phyloP scores from a whole-genome alignment of 2,888 invertebrate species.

The Andrena fulva region DNA sequence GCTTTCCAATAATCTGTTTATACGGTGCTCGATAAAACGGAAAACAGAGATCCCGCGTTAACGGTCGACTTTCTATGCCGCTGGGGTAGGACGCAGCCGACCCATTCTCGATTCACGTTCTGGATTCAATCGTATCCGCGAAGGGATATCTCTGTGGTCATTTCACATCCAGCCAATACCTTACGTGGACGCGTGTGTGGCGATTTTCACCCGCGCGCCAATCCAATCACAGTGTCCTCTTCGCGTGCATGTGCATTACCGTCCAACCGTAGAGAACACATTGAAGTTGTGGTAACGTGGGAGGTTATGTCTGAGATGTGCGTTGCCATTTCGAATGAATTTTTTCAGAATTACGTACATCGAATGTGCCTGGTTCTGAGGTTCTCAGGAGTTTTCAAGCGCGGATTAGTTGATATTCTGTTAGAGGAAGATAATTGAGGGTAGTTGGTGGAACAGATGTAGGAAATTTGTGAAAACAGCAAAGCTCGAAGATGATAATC shows the following conservation, averaged over 20 bases:
- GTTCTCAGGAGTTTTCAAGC: too few species aligned
- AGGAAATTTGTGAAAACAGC: too few species aligned
- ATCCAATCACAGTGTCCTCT: slow-evolving; percentile 8
- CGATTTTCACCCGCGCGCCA: not conserved
- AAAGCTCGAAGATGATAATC: too few species aligned
- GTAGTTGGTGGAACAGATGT: too few species aligned
- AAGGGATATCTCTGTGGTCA: slow-evolving; percentile 41
- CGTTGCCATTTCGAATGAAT: too few species aligned
- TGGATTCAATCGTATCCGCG: slow-evolving; percentile 45
- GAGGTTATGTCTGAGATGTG: too few species aligned
- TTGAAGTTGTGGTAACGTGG: not conserved
- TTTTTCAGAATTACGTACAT: too few species aligned
- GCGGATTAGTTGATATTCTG: too few species aligned
- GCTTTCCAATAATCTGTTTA: slow-evolving; percentile 10
- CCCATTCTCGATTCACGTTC: slow-evolving; percentile 48
- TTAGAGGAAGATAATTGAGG: too few species aligned
- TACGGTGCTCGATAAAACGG: slow-evolving; percentile 14
- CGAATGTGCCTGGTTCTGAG: too few species aligned
- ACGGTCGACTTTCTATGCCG: slow-evolving; percentile 30
- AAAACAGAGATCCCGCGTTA: slow-evolving; percentile 12
- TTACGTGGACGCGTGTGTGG: slow-evolving; percentile 7
- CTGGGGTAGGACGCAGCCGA: slow-evolving; percentile 28
- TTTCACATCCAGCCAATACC: slow-evolving; percentile 44
- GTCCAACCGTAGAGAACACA: not conserved
- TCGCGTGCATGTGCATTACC: slow-evolving; percentile 15